Base-by-base conservation (phyloP, 2,797 vertebrate genomes). In the Botia almorhae region DNA sequence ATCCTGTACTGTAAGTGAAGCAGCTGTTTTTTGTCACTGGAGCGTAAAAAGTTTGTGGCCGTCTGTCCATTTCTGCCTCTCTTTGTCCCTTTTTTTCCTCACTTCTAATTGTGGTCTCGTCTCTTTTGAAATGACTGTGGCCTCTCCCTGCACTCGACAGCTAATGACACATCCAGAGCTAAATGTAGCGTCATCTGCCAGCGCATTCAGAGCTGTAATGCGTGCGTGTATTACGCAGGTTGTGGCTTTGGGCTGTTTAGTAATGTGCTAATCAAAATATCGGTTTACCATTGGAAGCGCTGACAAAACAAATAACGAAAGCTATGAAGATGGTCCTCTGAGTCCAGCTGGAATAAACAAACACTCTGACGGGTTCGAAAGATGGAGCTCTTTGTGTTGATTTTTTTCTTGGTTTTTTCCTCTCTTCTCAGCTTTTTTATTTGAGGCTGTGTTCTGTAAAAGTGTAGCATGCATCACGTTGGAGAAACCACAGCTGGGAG, bases 181-280 rank as follows among this genome's bases (percentile, higher is more conserved):
- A 17, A 74, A 63, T 65, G 58, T 43, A 76, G 67, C 39, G 43
- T 43, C 29, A 29, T 67, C 70, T 71, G 68, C 69, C 29, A 69
- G 72, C 83, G 69, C 81, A 48, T 55, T 85, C 72, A 76, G 26
- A 85, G 74, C 74, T 81, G 56, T 56, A 29, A 78, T 72, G 58
- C 81, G 73, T 56, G 75, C 58, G 72, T 58, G 69, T 81, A 61
- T 86, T 73, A 83, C 81, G 21, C 0, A 65, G 68, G 78, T 84
- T 87, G 76, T 75, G 69, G 75, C 65, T 69, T 83, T 79, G 76
- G 65, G 83, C 84, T 81, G 75, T 81, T 79, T 80, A 77, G 61
- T 87, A 85, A 87, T 83, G 76, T 70, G 75, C 70, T 84, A 86
- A 89, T 92, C 85, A 87, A 87, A 89, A 23, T 33, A 90, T 91